Percentiles rank a stretch among this genome's conserved stretches.
Evolutionary conservation across 2,113 vertebrate genomes (phyloP).

Genomic region (Cynopterus brachyotis): DNA sequence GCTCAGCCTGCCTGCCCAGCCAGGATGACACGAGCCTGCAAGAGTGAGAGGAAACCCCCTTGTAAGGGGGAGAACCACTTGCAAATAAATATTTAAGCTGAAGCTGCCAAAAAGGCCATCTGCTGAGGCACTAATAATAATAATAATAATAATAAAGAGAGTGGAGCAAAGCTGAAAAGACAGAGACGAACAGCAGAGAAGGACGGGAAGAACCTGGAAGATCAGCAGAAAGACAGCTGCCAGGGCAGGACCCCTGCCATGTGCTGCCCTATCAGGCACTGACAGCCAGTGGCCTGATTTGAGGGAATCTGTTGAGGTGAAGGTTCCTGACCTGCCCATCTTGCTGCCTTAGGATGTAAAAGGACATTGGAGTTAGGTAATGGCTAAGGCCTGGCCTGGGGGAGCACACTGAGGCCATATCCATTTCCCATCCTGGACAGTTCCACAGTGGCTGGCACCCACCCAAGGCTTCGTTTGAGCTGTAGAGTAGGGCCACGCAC

Average conservation of each 20-base stretch:
- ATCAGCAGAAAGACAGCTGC: neutral
- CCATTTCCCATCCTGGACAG: neutral
- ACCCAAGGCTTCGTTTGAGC: neutral
- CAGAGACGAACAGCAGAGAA: neutral
- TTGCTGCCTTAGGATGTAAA: slow-evolving; percentile 55
- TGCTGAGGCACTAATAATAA: slow-evolving; percentile 86
- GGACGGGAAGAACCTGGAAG: neutral
- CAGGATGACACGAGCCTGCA: slow-evolving; percentile 85
- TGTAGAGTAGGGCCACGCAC: neutral
- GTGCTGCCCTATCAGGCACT: accelerated
- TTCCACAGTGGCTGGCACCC: neutral
- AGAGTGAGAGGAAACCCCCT: slow-evolving; percentile 84
- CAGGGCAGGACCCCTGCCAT: neutral
- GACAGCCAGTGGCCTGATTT: slow-evolving; percentile 63
- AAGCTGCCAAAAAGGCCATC: slow-evolving; percentile 94
- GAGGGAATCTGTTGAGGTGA: slow-evolving; percentile 87
- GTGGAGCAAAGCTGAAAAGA: slow-evolving; percentile 66
- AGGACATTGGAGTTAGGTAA: neutral
- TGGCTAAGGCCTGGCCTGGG: neutral
- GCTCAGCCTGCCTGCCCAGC: slow-evolving; percentile 85
- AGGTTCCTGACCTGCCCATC: slow-evolving; percentile 80
- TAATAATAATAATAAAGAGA: slow-evolving; percentile 72
- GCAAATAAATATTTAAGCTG: slow-evolving; percentile 94
- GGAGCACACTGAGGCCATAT: neutral
- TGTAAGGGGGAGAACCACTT: slow-evolving; percentile 85